Base-by-base conservation (phyloP, 2,888 invertebrate species). In the Lepetodrilus schrolli region DNA sequence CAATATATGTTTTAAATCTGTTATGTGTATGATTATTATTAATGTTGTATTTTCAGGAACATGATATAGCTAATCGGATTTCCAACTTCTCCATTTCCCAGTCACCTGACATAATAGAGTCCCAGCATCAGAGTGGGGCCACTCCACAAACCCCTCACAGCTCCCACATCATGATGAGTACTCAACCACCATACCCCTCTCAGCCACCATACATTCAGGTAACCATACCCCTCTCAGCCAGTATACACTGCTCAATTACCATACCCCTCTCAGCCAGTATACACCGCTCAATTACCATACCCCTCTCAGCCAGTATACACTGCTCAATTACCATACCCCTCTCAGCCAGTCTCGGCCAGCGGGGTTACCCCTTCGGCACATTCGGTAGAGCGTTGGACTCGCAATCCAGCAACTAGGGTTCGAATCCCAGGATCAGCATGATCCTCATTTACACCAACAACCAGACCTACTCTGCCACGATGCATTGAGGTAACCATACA, bases 151-250 rank as follows among this genome's bases (percentile, higher is more conserved):
- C 26, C 26, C 34, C 49, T 13, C 70, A 48, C n/a, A 23, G 49
- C 23, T 47, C 70, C 10, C 70, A 50, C 49, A 49, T 47, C 65
- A 50, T 23, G 37, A 66, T 49, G 69, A 74, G 47, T 72, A 36
- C 34, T 49, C 71, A 50, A 10, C 73, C 26, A 70, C 70, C 38
- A 34, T 77, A 70, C 73, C 66, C 78, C 26, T 3, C 49, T 49
- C 49, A 48, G 13, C 48, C 30, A 49, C 50, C 17, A 0, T 49
- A 49, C 37, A n/a, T 70, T 49, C 48, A 48, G 48, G 50, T 65
- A 17, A 26, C 43, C 17, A n/a, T n/a, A n/a, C n/a, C n/a, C n/a
- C n/a, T n/a, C n/a, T n/a, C n/a, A n/a, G n/a, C n/a, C n/a, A n/a
- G n/a, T n/a, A n/a, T n/a, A n/a, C 2, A 23, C 70, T 36, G 26